A percentile compares a stretch with the other conserved stretches of the same genome.
Conservation (phyloP, 2,888 invertebrate genomes). For the Caenorhabditis angaria region DNA sequence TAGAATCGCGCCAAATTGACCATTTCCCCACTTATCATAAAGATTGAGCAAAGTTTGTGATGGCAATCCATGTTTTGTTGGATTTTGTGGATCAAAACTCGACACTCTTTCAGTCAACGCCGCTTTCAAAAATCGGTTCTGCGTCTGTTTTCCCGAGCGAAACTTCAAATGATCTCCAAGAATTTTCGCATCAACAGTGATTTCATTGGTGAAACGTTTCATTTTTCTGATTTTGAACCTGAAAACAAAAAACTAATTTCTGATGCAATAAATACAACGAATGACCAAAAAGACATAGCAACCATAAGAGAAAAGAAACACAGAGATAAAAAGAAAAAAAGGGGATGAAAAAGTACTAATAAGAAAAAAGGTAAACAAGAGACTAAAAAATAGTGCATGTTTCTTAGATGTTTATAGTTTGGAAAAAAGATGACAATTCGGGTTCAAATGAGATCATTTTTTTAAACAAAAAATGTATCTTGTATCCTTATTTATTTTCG, state of each 20-base stretch:
- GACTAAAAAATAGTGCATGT: neutral
- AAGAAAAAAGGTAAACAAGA: too few species aligned
- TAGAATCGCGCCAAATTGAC: slow-evolving; percentile 57
- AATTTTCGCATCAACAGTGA: slow-evolving; percentile 17
- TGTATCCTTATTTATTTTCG: neutral
- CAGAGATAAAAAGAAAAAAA: too few species aligned
- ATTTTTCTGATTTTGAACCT: neutral
- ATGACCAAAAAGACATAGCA: neutral
- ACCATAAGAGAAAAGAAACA: neutral
- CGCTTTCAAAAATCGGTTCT: slow-evolving; percentile 56
- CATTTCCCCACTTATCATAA: slow-evolving; percentile 62
- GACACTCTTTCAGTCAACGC: slow-evolving; percentile 50
- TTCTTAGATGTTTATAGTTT: neutral
- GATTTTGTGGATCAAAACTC: slow-evolving; percentile 28
- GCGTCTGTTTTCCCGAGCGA: slow-evolving; percentile 38
- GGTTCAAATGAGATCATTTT: neutral
- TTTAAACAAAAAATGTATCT: neutral
- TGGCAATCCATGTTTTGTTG: slow-evolving; percentile 50
- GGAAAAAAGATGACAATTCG: neutral
- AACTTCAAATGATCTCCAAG: slow-evolving; percentile 47
- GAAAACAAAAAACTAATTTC: neutral
- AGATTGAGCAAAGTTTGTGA: slow-evolving; percentile 42
- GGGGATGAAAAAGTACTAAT: too few species aligned
- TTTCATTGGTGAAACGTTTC: neutral
- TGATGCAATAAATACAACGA: neutral